Evolutionary conservation across 2,113 vertebrate species (phyloP).

Genomic region (Thalassarche chlororhynchos): DNA sequence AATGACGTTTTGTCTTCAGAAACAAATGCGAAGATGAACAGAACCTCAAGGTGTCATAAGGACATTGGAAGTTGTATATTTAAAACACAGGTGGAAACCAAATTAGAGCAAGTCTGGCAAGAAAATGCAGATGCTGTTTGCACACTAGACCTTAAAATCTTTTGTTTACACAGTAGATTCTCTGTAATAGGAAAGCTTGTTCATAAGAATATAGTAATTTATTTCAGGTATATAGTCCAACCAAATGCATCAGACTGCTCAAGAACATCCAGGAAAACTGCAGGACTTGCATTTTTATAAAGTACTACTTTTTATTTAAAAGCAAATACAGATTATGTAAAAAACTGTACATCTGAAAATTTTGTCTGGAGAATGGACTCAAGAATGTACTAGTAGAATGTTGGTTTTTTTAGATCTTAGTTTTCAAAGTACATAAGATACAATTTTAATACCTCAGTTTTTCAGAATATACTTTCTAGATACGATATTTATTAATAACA

Average conservation of each 20-base stretch:
- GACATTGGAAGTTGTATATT: background rate
- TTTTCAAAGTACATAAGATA: background rate
- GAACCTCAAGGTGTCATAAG: background rate
- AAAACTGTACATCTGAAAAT: background rate
- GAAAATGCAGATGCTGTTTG: background rate
- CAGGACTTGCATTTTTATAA: background rate
- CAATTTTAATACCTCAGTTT: background rate
- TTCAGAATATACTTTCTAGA: background rate
- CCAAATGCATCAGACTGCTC: background rate
- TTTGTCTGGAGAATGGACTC: background rate
- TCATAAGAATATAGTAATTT: background rate
- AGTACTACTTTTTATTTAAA: background rate
- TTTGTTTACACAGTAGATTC: background rate
- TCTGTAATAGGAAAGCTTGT: background rate
- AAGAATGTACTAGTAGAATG: background rate
- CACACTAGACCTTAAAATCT: background rate
- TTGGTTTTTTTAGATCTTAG: accelerated
- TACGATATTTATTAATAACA: background rate
- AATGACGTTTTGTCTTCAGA: background rate
- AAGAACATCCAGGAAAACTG: background rate
- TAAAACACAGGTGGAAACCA: background rate
- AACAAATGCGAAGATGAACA: background rate
- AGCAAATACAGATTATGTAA: background rate
- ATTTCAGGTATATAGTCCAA: background rate
- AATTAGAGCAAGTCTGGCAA: background rate